Evolutionary conservation across 2,888 invertebrate species (phyloP).

Genomic region (Ectobius pallidus): DNA sequence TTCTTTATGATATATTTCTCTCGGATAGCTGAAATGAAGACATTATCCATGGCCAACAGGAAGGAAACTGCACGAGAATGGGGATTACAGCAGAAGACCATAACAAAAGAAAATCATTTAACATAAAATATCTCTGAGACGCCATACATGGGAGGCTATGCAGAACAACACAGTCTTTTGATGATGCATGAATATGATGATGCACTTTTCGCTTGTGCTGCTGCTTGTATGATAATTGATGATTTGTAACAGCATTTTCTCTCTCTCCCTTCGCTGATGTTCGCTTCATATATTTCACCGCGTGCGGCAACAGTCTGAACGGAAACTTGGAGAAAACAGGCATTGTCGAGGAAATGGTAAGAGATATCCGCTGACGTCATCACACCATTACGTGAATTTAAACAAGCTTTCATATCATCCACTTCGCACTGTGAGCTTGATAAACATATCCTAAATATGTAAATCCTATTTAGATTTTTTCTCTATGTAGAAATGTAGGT

Average conservation of each 20-base stretch:
- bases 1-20: not conserved
- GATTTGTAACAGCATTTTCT: slow-evolving; percentile 28
- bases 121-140: not conserved
- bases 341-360: slow-evolving; percentile 14
- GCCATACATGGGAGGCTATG: slow-evolving; percentile 2
- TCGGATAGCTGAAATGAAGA: not conserved
- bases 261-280: not conserved
- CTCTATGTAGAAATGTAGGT: too few species aligned
- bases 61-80: not conserved
- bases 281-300: not conserved
- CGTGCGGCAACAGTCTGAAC: not conserved
- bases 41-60: slow-evolving; percentile 11
- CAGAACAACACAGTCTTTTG: slow-evolving; percentile 1
- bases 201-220: not conserved
- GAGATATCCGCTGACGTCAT: not conserved
- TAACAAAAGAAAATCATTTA: not conserved
- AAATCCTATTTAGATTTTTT: too few species aligned
- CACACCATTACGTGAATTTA: not conserved
- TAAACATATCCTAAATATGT: too few species aligned
- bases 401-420: too few species aligned
- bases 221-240: slow-evolving; percentile 29
- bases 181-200: slow-evolving; percentile 23
- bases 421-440: too few species aligned
- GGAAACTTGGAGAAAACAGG: not conserved
- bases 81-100: not conserved